Evolutionary conservation across 2,113 vertebrate species (phyloP), one percentile per base, ranked within the genome.

Genomic region (Sebastes schlegelii): DNA sequence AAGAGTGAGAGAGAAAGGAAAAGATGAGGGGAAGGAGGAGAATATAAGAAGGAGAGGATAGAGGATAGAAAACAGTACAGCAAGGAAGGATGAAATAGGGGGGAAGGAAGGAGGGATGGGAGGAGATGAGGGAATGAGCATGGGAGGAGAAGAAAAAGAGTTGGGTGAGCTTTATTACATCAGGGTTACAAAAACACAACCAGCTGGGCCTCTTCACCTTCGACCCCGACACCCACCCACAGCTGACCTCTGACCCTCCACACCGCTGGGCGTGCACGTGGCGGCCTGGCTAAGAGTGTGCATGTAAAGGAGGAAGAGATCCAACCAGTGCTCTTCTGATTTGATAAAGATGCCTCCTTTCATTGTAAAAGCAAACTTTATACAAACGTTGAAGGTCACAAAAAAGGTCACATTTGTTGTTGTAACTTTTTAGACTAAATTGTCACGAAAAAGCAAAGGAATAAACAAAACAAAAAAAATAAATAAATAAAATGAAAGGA

Each of bases 131-230:
- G 21, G 26, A 2, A 10, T 3, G 5, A 6, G 8, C 0, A 4
- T 21, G 8, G 40, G 57, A 63, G 6, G 42, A 8, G 10, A 71
- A 8, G 42, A 43, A 49, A 6, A 26, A 85, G 60, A 74, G 80
- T 67, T 16, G 48, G 42, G 70, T 74, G 72, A 72, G 82, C 54
- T 86, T 71, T 78, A 51, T 72, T 34, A 68, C 73, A 55, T 62
- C 80, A 57, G 71, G 86, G 89, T 87, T 91, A 92, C 12, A 91
- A 93, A 82, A 95, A 93, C 89, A 93, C 58, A 71, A 69, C 60
- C 86, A 81, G 84, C 83, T 58, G 60, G 80, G 81, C 77, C 81
- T 84, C 74, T 83, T 84, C 84, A 91, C 88, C 92, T 92, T 66
- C 87, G 82, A 90, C 86, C 91, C 45, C 2, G 13, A 60, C 82